These are phyloP conservation scores for Trachops cirrhosus DNA, from an alignment of 2,797 vertebrate genomes.

Conservation along the genomic window DNA sequence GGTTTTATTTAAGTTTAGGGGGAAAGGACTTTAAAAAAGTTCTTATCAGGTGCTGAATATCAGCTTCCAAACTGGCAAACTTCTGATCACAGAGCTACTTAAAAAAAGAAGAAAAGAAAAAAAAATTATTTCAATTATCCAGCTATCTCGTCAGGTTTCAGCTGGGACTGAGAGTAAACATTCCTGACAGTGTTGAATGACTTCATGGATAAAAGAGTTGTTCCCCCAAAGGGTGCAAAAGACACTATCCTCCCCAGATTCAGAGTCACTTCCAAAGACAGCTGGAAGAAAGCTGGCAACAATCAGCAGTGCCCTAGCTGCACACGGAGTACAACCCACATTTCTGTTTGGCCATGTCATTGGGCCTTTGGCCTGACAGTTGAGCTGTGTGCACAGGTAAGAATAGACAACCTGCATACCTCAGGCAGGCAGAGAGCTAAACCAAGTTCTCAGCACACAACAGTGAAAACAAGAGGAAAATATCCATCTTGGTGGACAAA, in stretches of 20 bases:
- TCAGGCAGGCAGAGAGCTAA: neutral
- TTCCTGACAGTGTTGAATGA: neutral
- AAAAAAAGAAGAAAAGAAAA: neutral
- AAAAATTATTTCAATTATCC: neutral
- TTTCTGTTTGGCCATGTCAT: neutral
- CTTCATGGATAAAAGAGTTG: neutral
- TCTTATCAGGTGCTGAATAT: neutral
- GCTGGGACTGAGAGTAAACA: neutral
- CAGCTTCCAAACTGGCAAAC: neutral
- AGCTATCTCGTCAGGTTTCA: neutral
- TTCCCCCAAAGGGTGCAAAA: neutral
- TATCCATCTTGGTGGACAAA: neutral
- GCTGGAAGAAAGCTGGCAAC: neutral
- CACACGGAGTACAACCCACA: neutral
- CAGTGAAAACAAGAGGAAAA: neutral
- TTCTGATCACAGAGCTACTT: neutral
- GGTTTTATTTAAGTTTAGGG: neutral
- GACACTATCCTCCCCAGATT: neutral
- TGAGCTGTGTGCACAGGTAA: neutral
- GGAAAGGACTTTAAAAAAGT: neutral
- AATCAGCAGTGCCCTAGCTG: neutral
- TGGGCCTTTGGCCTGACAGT: neutral
- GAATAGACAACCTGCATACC: neutral
- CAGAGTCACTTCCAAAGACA: neutral
- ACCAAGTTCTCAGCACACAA: neutral